phyloP scores from a whole-genome alignment of 1,140 invertebrate species.

The Oncopodura yosiiana region DNA sequence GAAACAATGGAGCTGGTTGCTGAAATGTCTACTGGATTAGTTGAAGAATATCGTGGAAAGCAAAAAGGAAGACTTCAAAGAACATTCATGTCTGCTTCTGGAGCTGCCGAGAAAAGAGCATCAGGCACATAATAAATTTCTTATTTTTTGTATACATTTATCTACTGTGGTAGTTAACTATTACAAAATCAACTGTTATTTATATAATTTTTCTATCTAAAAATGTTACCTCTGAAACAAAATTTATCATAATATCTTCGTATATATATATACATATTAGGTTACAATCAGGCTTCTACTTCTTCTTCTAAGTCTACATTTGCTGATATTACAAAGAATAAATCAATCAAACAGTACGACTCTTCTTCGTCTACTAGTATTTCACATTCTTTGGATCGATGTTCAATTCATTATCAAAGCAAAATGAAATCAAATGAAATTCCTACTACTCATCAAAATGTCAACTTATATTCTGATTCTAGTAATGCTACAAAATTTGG shows the following conservation, averaged over 20 bases:
- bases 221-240: neutral
- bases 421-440: too few relatives aligned
- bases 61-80: conserved; percentile 57
- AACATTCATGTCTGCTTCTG: conserved; percentile 65
- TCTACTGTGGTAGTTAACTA: neutral
- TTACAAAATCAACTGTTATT: conserved; percentile 5
- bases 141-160: conserved; percentile 2
- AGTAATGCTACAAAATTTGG: too few relatives aligned
- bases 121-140: conserved; percentile 41
- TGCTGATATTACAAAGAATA: too few relatives aligned
- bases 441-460: too few relatives aligned
- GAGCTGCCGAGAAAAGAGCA: conserved; percentile 61
- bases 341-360: too few relatives aligned
- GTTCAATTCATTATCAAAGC: too few relatives aligned
- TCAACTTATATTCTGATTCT: too few relatives aligned
- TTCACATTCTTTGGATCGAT: too few relatives aligned
- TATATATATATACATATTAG: neutral
- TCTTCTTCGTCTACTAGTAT: too few relatives aligned
- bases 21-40: conserved; percentile 60
- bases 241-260: neutral
- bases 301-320: neutral
- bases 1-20: conserved; percentile 66
- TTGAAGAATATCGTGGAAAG: conserved; percentile 54
- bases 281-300: neutral
- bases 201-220: neutral